phyloP scores from a whole-genome alignment of 1,140 invertebrate species.

The Heliconius hewitsoni region DNA sequence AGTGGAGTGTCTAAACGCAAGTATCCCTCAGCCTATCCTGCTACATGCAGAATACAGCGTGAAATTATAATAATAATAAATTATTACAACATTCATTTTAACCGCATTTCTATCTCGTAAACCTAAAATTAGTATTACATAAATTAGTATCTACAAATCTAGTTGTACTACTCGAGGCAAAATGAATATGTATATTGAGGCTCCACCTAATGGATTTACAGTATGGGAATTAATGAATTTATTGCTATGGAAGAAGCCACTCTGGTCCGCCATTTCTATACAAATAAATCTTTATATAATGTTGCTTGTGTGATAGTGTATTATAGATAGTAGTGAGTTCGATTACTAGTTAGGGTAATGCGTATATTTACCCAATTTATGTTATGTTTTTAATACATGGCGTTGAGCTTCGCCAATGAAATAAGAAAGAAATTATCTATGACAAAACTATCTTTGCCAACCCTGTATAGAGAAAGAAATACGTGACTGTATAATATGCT shows the following conservation, averaged over 20 bases:
- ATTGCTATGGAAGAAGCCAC: slow-evolving; percentile 16
- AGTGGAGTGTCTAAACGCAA: neutral
- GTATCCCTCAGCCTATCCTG: neutral
- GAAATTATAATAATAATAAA: neutral
- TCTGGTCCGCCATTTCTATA: slow-evolving; percentile 9
- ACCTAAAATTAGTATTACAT: neutral
- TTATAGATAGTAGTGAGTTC: neutral
- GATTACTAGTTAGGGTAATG: too few species aligned
- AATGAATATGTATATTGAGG: slow-evolving; percentile 27
- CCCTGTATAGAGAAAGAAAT: too few species aligned
- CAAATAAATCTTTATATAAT: neutral
- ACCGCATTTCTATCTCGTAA: neutral
- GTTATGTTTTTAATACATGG: too few species aligned
- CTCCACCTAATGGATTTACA: slow-evolving; percentile 28
- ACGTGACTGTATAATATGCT: too few species aligned
- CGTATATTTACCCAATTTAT: too few species aligned
- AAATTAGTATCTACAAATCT: neutral
- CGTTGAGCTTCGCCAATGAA: too few species aligned
- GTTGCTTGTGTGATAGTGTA: neutral
- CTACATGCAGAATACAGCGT: neutral
- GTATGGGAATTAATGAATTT: slow-evolving; percentile 30
- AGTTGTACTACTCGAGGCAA: neutral
- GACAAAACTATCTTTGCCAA: too few species aligned
- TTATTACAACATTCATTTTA: neutral
- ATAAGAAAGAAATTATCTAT: too few species aligned